These are phyloP conservation scores for Hypolimnas misippus DNA, from an alignment of 2,888 invertebrate genomes.

Conservation along the genomic window DNA sequence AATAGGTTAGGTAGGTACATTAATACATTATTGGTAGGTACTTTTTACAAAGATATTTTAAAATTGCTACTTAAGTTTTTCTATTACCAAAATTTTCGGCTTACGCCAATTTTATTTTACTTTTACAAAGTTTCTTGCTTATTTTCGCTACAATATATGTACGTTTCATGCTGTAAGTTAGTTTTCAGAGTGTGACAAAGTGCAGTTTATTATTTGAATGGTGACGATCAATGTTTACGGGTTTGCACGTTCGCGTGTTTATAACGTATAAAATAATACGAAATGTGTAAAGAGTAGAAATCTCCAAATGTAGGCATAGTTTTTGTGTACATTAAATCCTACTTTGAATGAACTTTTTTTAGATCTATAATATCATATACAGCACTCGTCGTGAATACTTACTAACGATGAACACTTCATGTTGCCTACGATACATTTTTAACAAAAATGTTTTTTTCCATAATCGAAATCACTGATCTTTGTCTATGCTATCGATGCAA, in stretches of 20 bases:
- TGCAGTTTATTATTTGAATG: conserved; percentile 7
- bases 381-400: no score
- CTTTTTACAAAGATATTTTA: no score
- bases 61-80: no score
- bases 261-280: conserved; percentile 31
- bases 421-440: no score
- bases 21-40: no score
- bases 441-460: no score
- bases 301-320: conserved; percentile 20
- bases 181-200: conserved; percentile 2
- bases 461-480: no score
- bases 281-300: conserved; percentile 33
- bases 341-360: background rate
- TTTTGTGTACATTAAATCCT: background rate
- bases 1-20: no score
- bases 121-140: background rate
- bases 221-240: conserved; percentile 26
- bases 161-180: background rate
- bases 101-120: background rate
- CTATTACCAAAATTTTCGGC: background rate
- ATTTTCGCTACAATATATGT: background rate
- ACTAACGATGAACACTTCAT: no score
- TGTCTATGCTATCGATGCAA: no score
- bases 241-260: conserved; percentile 38
- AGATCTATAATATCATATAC: background rate